These are phyloP conservation scores for Phortica magna DNA, from an alignment of 2,888 invertebrate genomes.

Conservation along the genomic window DNA sequence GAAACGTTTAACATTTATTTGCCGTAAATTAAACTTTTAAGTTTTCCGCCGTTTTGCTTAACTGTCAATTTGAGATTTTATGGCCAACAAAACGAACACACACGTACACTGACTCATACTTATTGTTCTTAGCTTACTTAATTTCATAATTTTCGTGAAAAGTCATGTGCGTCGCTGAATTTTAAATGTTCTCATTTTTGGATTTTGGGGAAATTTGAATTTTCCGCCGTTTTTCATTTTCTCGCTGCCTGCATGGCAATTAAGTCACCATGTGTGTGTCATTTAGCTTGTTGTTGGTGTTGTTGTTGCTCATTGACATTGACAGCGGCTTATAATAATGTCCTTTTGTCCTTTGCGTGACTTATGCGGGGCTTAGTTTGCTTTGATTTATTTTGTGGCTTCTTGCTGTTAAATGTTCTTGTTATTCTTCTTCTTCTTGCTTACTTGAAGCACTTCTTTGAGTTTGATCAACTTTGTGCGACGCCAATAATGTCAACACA, in stretches of 20 bases:
- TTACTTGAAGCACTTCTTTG: background rate
- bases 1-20: constrained; percentile 68
- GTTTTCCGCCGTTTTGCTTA: background rate
- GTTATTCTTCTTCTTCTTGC: background rate
- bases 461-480: background rate
- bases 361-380: constrained; percentile 11
- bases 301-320: background rate
- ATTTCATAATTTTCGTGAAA: constrained; percentile 30
- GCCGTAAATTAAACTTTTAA: constrained; percentile 68
- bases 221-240: constrained; percentile 28
- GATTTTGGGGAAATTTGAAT: background rate
- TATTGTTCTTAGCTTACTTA: background rate
- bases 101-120: background rate
- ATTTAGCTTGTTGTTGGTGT: background rate
- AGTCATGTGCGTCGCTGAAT: constrained; percentile 33
- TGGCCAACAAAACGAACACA: background rate
- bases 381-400: constrained; percentile 23
- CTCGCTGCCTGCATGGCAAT: constrained; percentile 18
- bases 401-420: background rate
- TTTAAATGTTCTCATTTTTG: background rate
- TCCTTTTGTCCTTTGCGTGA: constrained; percentile 7
- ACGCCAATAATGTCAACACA: no score
- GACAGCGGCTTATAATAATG: constrained; percentile 2
- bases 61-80: background rate
- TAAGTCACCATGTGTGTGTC: constrained; percentile 2